phyloP scores from a whole-genome alignment of 2,888 invertebrate genomes.

The Resseliella maxima region DNA sequence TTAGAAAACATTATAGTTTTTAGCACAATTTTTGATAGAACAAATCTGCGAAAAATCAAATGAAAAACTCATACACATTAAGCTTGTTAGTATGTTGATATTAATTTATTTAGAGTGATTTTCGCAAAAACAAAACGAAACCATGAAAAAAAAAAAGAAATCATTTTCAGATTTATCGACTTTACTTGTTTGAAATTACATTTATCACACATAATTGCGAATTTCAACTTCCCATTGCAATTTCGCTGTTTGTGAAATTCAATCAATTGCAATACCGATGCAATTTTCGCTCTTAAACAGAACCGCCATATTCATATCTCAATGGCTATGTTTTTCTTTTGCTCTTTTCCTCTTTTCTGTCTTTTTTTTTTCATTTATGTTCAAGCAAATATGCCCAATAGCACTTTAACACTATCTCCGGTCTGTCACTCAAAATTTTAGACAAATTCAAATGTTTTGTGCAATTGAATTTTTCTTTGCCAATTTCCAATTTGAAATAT shows the following conservation, averaged over 20 bases:
- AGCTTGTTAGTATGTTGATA: conserved; percentile 1
- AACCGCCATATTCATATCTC: too few relatives aligned
- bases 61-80: not conserved
- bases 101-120: conserved; percentile 41
- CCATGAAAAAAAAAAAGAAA: not conserved
- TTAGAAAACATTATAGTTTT: not conserved
- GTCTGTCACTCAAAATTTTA: conserved; percentile 4
- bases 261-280: not conserved
- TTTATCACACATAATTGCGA: conserved; percentile 22
- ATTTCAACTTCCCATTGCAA: conserved; percentile 34
- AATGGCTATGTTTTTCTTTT: not conserved
- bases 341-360: not conserved
- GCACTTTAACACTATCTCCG: not conserved
- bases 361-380: too few relatives aligned
- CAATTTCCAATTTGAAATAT: too few relatives aligned
- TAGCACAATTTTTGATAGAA: not conserved
- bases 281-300: too few relatives aligned
- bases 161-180: not conserved
- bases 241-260: not conserved
- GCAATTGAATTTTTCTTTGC: too few relatives aligned
- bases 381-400: not conserved
- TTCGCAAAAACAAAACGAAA: not conserved
- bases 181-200: not conserved
- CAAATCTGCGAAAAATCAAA: not conserved
- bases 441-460: not conserved